phyloP scores from a whole-genome alignment of 2,888 invertebrate genomes.

The Yponomeuta cagnagella region DNA sequence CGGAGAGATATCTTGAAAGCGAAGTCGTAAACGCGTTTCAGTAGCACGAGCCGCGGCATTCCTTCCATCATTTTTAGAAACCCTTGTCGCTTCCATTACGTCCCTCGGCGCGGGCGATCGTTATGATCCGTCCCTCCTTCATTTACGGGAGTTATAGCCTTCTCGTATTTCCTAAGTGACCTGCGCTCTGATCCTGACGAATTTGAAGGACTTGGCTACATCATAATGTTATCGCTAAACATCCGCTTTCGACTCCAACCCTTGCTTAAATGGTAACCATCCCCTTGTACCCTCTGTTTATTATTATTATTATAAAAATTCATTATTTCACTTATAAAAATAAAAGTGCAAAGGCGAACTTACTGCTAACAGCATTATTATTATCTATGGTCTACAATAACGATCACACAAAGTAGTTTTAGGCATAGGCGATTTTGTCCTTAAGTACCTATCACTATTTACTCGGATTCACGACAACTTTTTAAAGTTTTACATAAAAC shows the following conservation, averaged over 20 bases:
- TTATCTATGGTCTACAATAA: too few species aligned
- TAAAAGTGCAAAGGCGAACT: too few species aligned
- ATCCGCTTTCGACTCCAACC: not conserved
- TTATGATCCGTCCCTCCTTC: conserved; percentile 58
- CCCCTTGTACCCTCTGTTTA: too few species aligned
- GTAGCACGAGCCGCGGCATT: conserved; percentile 53
- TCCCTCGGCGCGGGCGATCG: conserved; percentile 48
- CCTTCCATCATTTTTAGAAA: conserved; percentile 65
- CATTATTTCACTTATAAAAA: too few species aligned
- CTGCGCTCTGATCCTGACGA: conserved; percentile 46
- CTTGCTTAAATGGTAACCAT: not conserved
- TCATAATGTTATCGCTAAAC: not conserved
- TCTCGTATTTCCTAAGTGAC: conserved; percentile 62
- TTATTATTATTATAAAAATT: too few species aligned
- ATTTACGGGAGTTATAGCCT: conserved; percentile 62
- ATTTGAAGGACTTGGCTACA: conserved; percentile 20
- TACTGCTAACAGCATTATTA: too few species aligned
- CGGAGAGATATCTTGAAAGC: conserved; percentile 48
- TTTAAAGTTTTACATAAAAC: too few species aligned
- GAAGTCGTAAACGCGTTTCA: conserved; percentile 57
- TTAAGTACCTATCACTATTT: too few species aligned
- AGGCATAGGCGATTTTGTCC: too few species aligned
- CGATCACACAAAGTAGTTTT: too few species aligned
- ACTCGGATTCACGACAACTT: too few species aligned
- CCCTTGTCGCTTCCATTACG: conserved; percentile 73